Evolutionary conservation across 2,113 vertebrate genomes (phyloP), one percentile per base, ranked within the genome.

Genomic region (Notarius lentiginosus): DNA sequence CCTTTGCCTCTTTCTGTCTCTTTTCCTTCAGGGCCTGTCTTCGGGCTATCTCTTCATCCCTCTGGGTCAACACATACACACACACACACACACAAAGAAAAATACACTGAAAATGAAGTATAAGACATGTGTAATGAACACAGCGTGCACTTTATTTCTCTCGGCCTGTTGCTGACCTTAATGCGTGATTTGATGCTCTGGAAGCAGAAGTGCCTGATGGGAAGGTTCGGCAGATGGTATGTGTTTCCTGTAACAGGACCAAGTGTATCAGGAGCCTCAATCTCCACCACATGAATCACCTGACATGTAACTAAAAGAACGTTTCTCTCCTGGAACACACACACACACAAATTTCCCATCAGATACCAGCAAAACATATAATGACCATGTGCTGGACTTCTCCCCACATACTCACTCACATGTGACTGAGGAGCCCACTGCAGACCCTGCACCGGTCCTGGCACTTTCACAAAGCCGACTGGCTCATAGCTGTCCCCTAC

Each of bases 101-200:
- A 7, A 58, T 12, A 65, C 20, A 63, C 47, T 5, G 10, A 22
- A 12, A 14, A 24, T 27, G 14, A 82, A 53, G 1, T 61, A 24
- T 4, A 58, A 30, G 11, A n/a, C 24, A 79, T 61, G 22, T 56
- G 41, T 70, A 20, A 85, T 41, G 15, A 60, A 20, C 2, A 30
- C 49, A 1, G 11, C 27, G 75, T 80, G 27, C 34, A 58, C 55
- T 80, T 58, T 41, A 58, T 2, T 53, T 76, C 49, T 41, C 24
- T 3, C 4, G 12, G 4, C 12, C 49, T 27, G 75, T 22, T 15
- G 93, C 41, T 81, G 94, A 99, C 98, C 97, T 97, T 92, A 80
- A 99, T 96, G 89, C 68, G 93, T 47, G 97, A 98, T 90, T 97
- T 98, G 94, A 99, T 95, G 91, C 98, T 99, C 84, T 79, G 92